Evolutionary conservation across 53 echinoderm and acorn worm genomes (phyloP).

Genomic region (Crossaster papposus): DNA sequence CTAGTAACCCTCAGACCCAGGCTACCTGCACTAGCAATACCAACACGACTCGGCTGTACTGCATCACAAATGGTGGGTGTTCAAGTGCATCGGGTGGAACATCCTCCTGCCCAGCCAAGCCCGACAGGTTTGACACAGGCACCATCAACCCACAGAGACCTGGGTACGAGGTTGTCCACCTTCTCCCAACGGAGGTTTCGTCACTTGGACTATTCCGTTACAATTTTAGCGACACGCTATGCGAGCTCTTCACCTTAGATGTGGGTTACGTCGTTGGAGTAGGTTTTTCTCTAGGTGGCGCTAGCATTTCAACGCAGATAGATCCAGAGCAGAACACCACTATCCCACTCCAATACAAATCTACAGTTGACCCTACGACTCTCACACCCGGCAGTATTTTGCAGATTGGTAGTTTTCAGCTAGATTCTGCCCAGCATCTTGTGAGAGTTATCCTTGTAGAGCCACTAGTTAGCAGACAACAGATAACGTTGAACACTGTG

Average conservation of each 20-base stretch:
- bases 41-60: background rate
- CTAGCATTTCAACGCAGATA: slow-evolving; percentile 14
- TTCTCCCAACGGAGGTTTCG: slow-evolving; percentile 35
- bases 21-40: background rate
- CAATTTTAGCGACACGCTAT: background rate
- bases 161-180: slow-evolving; percentile 31
- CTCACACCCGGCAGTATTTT: background rate
- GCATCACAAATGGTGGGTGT: background rate
- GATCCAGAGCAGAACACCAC: background rate
- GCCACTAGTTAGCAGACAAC: background rate
- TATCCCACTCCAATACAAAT: slow-evolving; percentile 3
- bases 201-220: slow-evolving; percentile 7
- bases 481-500: background rate
- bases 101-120: slow-evolving; percentile 10
- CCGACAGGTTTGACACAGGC: background rate
- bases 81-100: background rate
- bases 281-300: background rate
- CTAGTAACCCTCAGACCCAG: slow-evolving; percentile 8
- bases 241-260: slow-evolving; percentile 17
- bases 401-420: background rate
- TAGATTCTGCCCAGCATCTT: slow-evolving; percentile 21
- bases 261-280: slow-evolving; percentile 42
- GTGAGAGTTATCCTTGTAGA: slow-evolving; percentile 14
- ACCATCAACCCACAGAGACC: slow-evolving; percentile 2
- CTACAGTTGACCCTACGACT: background rate